These are phyloP conservation scores for Oxyteleia sp. DNA, from an alignment of 2,888 invertebrate genomes.

Conservation along the genomic window DNA sequence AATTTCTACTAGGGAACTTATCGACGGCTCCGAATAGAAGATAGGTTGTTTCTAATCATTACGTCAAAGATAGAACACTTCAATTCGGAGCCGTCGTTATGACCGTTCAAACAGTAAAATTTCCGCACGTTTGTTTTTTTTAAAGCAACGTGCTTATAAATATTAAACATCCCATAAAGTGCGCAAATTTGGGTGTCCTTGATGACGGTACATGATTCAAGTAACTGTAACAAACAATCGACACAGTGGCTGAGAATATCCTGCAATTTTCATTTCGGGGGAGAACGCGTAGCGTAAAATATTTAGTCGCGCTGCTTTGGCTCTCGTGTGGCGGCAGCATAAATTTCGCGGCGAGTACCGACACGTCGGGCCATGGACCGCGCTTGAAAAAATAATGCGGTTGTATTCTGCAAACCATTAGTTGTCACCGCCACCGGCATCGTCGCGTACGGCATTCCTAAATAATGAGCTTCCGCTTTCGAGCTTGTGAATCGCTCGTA, in stretches of 20 bases:
- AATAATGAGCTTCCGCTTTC: constrained; percentile 70
- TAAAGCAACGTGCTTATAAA: too few relatives aligned
- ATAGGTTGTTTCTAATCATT: too few relatives aligned
- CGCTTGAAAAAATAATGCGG: constrained; percentile 74
- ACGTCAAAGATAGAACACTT: too few relatives aligned
- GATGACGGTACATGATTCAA: constrained; percentile 47
- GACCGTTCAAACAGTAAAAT: too few relatives aligned
- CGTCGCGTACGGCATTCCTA: constrained; percentile 49
- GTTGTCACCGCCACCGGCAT: constrained; percentile 60
- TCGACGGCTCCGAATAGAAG: too few relatives aligned
- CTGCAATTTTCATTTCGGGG: constrained; percentile 59
- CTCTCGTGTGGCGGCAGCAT: constrained; percentile 58
- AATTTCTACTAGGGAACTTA: too few relatives aligned
- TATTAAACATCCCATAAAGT: too few relatives aligned
- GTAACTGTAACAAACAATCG: constrained; percentile 41
- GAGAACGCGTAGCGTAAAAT: constrained; percentile 51
- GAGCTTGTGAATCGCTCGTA: constrained; percentile 63
- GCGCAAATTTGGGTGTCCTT: neutral
- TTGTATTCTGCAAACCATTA: constrained; percentile 68
- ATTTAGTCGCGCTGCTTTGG: constrained; percentile 55
- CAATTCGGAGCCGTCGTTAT: too few relatives aligned
- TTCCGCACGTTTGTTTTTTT: too few relatives aligned
- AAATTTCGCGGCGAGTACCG: constrained; percentile 69
- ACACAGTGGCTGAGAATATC: constrained; percentile 33
- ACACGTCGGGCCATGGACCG: constrained; percentile 54